Evolutionary conservation across 2,888 invertebrate genomes (phyloP), one percentile per base, ranked within the genome.

Genomic region (Mallateleia sp.): DNA sequence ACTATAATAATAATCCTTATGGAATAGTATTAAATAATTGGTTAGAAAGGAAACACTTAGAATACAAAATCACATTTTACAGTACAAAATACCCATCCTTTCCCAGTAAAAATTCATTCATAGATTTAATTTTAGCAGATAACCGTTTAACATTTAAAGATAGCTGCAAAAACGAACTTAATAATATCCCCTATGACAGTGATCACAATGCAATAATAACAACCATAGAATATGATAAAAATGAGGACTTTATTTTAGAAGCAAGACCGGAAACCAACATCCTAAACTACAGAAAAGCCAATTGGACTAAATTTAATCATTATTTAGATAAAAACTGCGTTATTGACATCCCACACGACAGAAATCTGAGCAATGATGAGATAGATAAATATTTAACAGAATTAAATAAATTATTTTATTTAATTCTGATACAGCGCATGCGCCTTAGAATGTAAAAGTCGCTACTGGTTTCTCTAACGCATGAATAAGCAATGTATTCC

Each of bases 61-160:
- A 71, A 22, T 64, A 71, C 5, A 74, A 62, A 78, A 28, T 45
- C 2, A 22, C 15, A 14, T 24, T 88, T 20, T 66, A 38, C 18
- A 32, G 67, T 20, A 47, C 86, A 20, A 60, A 67, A 28, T 24
- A 28, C 5, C 87, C 87, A 2, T 83, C 87, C 0, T 83, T 42
- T 56, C 77, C 77, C 9, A 54, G 8, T 2, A 78, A 62, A 11
- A 22, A 83, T 32, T 88, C 85, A 0, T 88, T 45, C 18, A 45
- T 88, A 11, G 88, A 88, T 62, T 11, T 86, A 15, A 52, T 60
- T 14, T 7, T 88, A 24, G 15, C 42, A 25, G 88, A 88, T 18
- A 32, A 8, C 0, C 47, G 88, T 25, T 5, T 88, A 11, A n/a
- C 45, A 18, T n/a, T 78, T 5, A n/a, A 6, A 50, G 54, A 72